Base-by-base conservation (phyloP, 2,888 invertebrate genomes). In the Calameuta pallipes region DNA sequence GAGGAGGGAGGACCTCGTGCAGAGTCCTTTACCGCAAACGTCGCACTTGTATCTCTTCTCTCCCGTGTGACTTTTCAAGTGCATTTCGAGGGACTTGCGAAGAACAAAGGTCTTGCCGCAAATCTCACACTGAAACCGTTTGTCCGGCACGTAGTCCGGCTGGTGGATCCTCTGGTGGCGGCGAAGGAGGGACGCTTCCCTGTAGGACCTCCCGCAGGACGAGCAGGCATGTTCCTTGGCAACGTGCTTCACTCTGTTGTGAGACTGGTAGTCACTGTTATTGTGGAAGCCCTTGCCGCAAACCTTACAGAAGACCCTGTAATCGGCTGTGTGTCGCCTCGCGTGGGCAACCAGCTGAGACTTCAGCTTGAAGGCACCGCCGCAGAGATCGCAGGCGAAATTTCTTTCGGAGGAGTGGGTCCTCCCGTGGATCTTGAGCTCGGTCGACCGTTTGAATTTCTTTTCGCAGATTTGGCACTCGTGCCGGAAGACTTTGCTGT, bases 401-500 rank as follows among this genome's bases (percentile, higher is more conserved):
- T 78, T 78, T 2, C 78, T 75, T 69, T 93, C 89, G 81, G 90
- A 92, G 76, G 93, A 89, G 83, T 93, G 93, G 11, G 93, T 92
- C 84, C 92, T 93, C 11, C 92, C 91, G 87, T 93, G 93, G 30
- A 93, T 92, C 81, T 93, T 92, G 82, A 93, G 93, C 1, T 93
- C 92, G 79, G 92, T 92, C 77, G 93, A 91, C 0, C 93, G 93
- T 82, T 93, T 93, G 83, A 93, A 93, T 82, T 92, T 93, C 77
- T 92, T 91, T 23, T 89, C 82, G 82, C 93, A 93, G 89, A 93
- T 92, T 12, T 93, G 90, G 80, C 93, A 93, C 4, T 93, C 93
- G 84, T 93, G 93, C 3, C 92, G 93, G 84, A 91, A 92, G 83
- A 92, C 93, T 92, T 92, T 93, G 81, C 93, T 93, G 82, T 92